Percentiles rank a stretch among this genome's conserved stretches.
These are phyloP conservation scores for Crenichthys baileyi DNA, from an alignment of 2,797 vertebrate genomes.

Conservation along the genomic window DNA sequence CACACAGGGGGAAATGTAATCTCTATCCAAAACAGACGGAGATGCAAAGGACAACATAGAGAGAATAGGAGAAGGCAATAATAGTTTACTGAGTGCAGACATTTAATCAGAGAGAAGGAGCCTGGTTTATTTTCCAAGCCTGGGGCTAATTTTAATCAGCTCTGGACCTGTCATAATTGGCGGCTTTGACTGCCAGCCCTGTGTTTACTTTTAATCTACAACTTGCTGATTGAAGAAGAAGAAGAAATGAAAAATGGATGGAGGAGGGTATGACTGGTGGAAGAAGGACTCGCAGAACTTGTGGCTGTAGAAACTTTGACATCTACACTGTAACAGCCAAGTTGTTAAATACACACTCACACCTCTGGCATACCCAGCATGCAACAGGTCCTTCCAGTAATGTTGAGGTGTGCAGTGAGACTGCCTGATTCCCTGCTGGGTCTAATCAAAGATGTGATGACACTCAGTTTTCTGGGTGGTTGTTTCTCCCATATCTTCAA, in stretches of 20 bases:
- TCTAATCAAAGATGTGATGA: conserved; percentile 59
- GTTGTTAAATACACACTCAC: conserved; percentile 22
- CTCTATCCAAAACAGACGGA: conserved; percentile 11
- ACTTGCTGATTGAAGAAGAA: conserved; percentile 88
- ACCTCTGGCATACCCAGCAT: conserved; percentile 26
- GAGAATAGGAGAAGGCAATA: conserved; percentile 44
- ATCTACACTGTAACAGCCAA: conserved; percentile 5
- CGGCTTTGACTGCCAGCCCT: conserved; percentile 81
- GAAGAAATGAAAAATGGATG: conserved; percentile 43
- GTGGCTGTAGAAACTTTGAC: conserved; percentile 22
- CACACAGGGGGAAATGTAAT: conserved; percentile 20
- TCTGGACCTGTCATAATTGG: conserved; percentile 82
- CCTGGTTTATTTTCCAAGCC: conserved; percentile 71
- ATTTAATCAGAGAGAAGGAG: conserved; percentile 73
- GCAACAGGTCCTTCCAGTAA: conserved; percentile 45
- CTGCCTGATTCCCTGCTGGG: conserved; percentile 48
- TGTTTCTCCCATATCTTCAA: conserved; percentile 28
- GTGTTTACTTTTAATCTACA: conserved; percentile 88
- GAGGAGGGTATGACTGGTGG: conserved; percentile 7
- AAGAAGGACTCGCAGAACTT: conserved; percentile 55
- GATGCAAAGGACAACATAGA: conserved; percentile 54
- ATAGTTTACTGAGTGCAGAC: conserved; percentile 73
- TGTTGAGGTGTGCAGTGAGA: conserved; percentile 19
- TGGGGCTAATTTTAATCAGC: conserved; percentile 91
- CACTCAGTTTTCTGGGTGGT: conserved; percentile 45